phyloP scores from a whole-genome alignment of 2,888 invertebrate genomes.

The Acanthosepion esculentum region DNA sequence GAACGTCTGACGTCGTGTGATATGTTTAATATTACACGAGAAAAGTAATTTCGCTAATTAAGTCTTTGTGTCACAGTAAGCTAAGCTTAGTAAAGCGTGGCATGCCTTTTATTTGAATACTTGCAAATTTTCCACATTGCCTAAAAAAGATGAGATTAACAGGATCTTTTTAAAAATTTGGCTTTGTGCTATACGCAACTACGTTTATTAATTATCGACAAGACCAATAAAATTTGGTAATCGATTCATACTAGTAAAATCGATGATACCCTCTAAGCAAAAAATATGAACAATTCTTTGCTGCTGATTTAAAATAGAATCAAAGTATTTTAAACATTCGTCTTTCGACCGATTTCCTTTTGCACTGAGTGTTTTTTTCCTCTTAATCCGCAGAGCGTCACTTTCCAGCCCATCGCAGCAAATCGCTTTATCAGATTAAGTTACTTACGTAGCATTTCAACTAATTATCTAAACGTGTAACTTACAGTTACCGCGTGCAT shows the following conservation, averaged over 20 bases:
- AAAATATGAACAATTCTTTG: neutral
- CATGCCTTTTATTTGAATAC: no score
- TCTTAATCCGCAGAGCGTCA: neutral
- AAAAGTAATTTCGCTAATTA: no score
- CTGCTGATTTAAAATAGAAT: neutral
- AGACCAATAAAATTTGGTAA: no score
- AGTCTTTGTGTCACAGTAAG: no score
- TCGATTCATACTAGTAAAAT: neutral
- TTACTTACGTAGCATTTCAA: neutral
- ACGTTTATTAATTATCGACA: no score
- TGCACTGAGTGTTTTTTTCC: neutral
- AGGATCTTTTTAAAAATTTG: no score
- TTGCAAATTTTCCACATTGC: no score
- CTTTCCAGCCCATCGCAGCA: neutral
- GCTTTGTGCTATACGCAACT: no score
- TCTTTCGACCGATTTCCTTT: neutral
- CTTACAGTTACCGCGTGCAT: neutral
- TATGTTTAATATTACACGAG: no score
- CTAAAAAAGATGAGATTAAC: no score
- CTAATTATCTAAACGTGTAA: neutral
- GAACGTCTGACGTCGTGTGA: no score
- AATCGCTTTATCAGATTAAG: neutral
- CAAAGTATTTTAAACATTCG: neutral
- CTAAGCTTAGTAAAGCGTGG: no score
- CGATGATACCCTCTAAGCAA: neutral